phyloP scores from a whole-genome alignment of 2,113 vertebrate species.

The Actenoides lindsayi region DNA sequence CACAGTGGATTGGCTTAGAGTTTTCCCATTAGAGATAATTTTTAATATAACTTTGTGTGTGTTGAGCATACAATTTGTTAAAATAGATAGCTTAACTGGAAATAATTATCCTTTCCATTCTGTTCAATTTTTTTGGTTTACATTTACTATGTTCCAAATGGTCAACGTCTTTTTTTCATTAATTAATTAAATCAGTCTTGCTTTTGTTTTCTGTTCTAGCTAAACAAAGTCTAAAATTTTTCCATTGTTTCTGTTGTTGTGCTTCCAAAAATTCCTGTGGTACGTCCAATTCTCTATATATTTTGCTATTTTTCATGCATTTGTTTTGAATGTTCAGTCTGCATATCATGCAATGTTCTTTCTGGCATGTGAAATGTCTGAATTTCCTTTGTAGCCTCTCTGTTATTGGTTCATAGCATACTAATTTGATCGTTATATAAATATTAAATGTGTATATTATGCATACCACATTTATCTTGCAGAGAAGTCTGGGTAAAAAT shows the following conservation, averaged over 20 bases:
- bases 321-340: constrained; percentile 3
- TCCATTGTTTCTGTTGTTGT: constrained; percentile 66
- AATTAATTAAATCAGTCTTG: constrained; percentile 72
- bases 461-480: background rate
- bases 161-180: constrained; percentile 71
- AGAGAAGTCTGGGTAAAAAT: constrained; percentile 23
- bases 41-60: constrained; percentile 34
- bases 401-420: background rate
- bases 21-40: constrained; percentile 48
- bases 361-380: constrained; percentile 11
- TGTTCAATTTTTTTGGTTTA: constrained; percentile 52
- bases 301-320: background rate
- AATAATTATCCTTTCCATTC: constrained; percentile 60
- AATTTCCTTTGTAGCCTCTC: background rate
- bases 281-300: constrained; percentile 36
- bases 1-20: constrained; percentile 16
- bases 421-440: constrained; percentile 15
- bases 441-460: constrained; percentile 6
- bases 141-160: constrained; percentile 43
- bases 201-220: constrained; percentile 72
- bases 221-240: constrained; percentile 70
- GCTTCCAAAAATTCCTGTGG: constrained; percentile 68
- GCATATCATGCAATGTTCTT: background rate
- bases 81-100: constrained; percentile 63
- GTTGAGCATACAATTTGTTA: constrained; percentile 46